Evolutionary conservation across 2,113 vertebrate species (phyloP).

Genomic region (Canis aureus): DNA sequence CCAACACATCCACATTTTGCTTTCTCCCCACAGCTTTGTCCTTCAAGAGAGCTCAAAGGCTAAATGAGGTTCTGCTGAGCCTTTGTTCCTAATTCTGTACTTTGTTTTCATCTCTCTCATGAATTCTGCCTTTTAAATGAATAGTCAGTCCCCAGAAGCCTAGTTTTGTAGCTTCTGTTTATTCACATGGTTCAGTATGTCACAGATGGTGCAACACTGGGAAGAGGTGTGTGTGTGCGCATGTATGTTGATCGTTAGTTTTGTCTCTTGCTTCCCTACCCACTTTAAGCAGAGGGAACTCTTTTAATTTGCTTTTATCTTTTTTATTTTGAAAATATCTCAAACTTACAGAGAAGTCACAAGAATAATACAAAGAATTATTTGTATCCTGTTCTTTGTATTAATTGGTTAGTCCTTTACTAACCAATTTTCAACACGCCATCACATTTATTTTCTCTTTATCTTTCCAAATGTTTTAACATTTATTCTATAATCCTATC

Average conservation of each 20-base stretch:
- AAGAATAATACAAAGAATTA: conserved; percentile 23
- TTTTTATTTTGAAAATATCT: conserved; percentile 28
- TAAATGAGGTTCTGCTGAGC: neutral
- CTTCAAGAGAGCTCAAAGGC: neutral
- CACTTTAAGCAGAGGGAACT: neutral
- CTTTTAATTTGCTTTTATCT: conserved; percentile 9
- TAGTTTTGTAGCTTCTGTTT: conserved; percentile 35
- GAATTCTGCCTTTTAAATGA: neutral
- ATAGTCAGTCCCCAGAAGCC: neutral
- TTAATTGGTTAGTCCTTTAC: neutral
- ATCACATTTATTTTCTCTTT: neutral
- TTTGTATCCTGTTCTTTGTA: too few relatives aligned
- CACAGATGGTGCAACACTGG: neutral
- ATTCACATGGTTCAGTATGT: neutral
- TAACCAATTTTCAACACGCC: neutral
- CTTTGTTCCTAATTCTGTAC: neutral
- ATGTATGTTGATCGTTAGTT: neutral
- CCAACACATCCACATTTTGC: neutral
- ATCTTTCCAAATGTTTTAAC: neutral
- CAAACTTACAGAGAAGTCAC: neutral
- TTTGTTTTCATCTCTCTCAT: neutral
- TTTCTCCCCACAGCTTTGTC: neutral
- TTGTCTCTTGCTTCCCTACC: neutral
- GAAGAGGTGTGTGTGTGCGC: fast-evolving
- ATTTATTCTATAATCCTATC: neutral